These are phyloP conservation scores for Aphelenchoides avenae DNA, from an alignment of 1,140 invertebrate species.

Conservation along the genomic window DNA sequence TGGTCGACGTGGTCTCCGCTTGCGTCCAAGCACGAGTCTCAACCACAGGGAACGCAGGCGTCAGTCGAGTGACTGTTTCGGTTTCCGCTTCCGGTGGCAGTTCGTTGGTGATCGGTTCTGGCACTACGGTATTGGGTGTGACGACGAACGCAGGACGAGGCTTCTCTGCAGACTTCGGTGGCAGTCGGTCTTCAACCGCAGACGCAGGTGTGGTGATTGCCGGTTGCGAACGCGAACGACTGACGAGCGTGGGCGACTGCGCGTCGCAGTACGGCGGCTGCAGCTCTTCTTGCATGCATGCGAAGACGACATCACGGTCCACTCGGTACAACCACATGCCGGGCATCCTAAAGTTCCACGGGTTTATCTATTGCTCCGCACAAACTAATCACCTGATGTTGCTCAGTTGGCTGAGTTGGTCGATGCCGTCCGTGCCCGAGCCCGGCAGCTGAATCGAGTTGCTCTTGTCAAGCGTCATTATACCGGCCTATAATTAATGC, in stretches of 20 bases:
- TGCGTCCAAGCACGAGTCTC: too few species aligned
- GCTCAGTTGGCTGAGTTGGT: slow-evolving; percentile 51
- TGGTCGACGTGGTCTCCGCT: too few species aligned
- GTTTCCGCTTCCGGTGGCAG: too few species aligned
- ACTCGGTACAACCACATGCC: slow-evolving; percentile 57
- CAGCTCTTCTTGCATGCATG: slow-evolving; percentile 43
- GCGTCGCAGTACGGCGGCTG: slow-evolving; percentile 55
- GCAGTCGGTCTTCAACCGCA: slow-evolving; percentile 9
- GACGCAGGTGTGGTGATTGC: too few species aligned
- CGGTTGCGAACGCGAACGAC: slow-evolving; percentile 4
- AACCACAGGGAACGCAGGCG: too few species aligned
- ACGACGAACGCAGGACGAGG: too few species aligned
- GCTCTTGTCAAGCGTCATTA: slow-evolving; percentile 47
- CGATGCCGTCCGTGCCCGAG: slow-evolving; percentile 55
- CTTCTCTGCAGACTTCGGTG: too few species aligned
- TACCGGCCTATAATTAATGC: slow-evolving; percentile 39
- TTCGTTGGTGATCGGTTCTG: too few species aligned
- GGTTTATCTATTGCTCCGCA: background rate
- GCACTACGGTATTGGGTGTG: too few species aligned
- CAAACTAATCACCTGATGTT: slow-evolving; percentile 39
- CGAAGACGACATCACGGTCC: slow-evolving; percentile 32
- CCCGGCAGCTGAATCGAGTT: slow-evolving; percentile 55
- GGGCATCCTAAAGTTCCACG: slow-evolving; percentile 17
- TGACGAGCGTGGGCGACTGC: slow-evolving; percentile 43
- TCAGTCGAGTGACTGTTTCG: too few species aligned